A percentile compares a stretch with the other conserved stretches of the same genome.
phyloP scores from a whole-genome alignment of 92 coral and sea anemone genomes.

The Porites rus region DNA sequence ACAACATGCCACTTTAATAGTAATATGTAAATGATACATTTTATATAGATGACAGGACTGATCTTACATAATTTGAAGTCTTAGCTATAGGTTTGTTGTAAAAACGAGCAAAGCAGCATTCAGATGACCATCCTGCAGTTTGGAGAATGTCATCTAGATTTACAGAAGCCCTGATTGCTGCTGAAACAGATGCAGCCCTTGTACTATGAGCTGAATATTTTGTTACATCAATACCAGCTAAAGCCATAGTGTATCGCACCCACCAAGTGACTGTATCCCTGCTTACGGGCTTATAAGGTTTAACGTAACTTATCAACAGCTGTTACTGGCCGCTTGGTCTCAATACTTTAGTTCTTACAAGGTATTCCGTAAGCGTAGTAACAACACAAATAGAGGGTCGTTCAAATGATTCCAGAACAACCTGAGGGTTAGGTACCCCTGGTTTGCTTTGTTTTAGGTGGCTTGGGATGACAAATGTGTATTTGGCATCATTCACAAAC shows the following conservation, averaged over 20 bases:
- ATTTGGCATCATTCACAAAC: constrained; percentile 24
- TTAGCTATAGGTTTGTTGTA: constrained; percentile 5
- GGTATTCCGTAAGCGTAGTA: constrained; percentile 23
- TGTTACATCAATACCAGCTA: constrained; percentile 29
- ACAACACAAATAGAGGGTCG: constrained; percentile 41
- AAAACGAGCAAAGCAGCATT: constrained; percentile 8
- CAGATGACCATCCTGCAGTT: constrained; percentile 21
- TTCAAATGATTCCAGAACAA: constrained; percentile 30
- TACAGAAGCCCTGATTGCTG: constrained; percentile 17
- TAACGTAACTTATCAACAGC: constrained; percentile 38
- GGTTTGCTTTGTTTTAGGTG: constrained; percentile 60
- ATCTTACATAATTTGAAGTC: constrained; percentile 2
- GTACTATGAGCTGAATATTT: constrained; percentile 16
- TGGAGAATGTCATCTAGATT: constrained; percentile 5
- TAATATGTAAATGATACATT: neutral
- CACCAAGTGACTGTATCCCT: constrained; percentile 58
- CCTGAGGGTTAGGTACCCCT: constrained; percentile 25
- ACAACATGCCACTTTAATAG: constrained; percentile 13
- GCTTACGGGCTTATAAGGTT: constrained; percentile 43
- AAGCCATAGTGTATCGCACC: constrained; percentile 28
- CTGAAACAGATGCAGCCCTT: constrained; percentile 13
- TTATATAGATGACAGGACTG: constrained; percentile 6
- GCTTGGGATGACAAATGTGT: constrained; percentile 36
- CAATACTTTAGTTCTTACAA: constrained; percentile 21
- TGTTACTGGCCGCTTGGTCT: constrained; percentile 26